A percentile compares a stretch with the other conserved stretches of the same genome.
Conservation (phyloP, 2,113 vertebrate species). For the Petaurus breviceps region DNA sequence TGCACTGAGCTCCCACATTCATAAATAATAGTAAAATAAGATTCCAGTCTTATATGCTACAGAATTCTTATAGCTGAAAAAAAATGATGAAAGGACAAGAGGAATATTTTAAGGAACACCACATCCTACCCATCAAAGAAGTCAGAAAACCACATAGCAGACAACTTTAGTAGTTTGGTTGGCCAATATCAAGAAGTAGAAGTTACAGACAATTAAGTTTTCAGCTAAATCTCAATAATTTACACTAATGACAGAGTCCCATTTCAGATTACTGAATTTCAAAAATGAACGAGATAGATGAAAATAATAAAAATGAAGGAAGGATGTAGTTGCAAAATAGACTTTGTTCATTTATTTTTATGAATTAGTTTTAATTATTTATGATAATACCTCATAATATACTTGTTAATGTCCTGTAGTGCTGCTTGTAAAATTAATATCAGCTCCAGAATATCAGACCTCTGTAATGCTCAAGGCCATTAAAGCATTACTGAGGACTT, state of each 20-base stretch:
- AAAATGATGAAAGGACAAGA: neutral
- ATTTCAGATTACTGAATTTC: constrained; percentile 14
- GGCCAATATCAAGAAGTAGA: neutral
- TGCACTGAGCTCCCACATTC: neutral
- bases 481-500: constrained; percentile 9
- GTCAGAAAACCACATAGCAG: neutral
- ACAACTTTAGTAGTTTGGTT: neutral
- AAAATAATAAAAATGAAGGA: constrained; percentile 20
- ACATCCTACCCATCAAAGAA: neutral
- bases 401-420: constrained; percentile 10
- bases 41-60: neutral
- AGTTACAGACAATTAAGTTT: constrained; percentile 35
- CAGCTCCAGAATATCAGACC: neutral
- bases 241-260: neutral
- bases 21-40: too few relatives aligned
- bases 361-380: constrained; percentile 41
- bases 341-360: constrained; percentile 31
- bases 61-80: neutral
- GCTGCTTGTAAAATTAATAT: constrained; percentile 34
- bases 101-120: neutral
- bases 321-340: constrained; percentile 6
- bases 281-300: constrained; percentile 18
- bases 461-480: constrained; percentile 1
- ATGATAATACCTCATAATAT: constrained; percentile 20
- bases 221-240: constrained; percentile 18